Evolutionary conservation across 2,888 invertebrate species (phyloP).

Genomic region (Prosapia bicincta): DNA sequence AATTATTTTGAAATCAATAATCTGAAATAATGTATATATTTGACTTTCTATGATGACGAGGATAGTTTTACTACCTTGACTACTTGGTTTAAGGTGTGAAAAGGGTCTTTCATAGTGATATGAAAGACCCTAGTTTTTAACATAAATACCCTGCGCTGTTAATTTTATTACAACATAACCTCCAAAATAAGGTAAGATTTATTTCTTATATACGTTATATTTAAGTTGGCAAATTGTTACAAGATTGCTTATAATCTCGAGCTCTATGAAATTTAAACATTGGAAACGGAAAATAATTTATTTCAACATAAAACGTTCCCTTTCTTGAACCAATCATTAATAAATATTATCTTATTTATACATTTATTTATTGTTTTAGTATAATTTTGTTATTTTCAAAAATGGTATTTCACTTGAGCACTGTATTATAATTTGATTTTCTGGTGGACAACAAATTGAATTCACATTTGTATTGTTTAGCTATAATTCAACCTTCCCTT

Average conservation of each 20-base stretch:
- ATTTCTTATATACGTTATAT: background rate
- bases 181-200: background rate
- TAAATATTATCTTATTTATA: no score
- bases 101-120: background rate
- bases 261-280: background rate
- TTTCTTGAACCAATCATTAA: no score
- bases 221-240: background rate
- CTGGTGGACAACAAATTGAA: no score
- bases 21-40: background rate
- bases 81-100: background rate
- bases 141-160: background rate
- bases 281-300: background rate
- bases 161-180: slow-evolving; percentile 1
- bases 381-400: no score
- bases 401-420: no score
- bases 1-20: background rate
- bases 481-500: no score
- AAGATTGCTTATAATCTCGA: background rate
- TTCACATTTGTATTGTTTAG: no score
- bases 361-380: no score
- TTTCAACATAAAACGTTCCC: background rate
- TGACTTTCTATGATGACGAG: background rate
- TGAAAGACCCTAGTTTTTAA: background rate
- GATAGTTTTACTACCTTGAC: background rate
- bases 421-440: no score